Percentiles rank a stretch among this genome's conserved stretches.
Conservation (phyloP, 1,140 invertebrate genomes). For the Drosophila murphyi region DNA sequence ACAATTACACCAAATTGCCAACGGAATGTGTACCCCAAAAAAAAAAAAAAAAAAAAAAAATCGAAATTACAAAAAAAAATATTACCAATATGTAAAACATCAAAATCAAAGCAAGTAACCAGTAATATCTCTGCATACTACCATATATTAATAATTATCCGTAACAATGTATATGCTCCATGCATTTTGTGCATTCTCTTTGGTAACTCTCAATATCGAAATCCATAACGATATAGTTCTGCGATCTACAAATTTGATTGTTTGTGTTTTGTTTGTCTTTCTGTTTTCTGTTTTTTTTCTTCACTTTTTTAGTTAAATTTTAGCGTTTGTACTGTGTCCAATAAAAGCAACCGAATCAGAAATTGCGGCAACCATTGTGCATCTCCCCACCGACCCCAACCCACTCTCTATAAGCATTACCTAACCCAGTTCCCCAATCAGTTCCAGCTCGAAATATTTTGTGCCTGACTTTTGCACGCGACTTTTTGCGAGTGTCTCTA, state of each 20-base stretch:
- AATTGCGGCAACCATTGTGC: conserved; percentile 14
- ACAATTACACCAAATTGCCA: conserved; percentile 16
- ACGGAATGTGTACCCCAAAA: conserved; percentile 19
- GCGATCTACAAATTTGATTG: neutral
- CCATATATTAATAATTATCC: conserved; percentile 20
- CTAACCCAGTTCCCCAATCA: neutral
- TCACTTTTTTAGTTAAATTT: conserved; percentile 22
- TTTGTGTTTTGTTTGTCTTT: conserved; percentile 10
- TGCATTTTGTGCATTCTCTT: conserved; percentile 69
- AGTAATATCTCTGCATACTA: conserved; percentile 40
- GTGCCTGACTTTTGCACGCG: conserved; percentile 52
- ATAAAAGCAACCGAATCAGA: conserved; percentile 46
- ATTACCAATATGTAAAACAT: conserved; percentile 57
- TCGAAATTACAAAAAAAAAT: neutral
- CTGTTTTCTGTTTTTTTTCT: conserved; percentile 15
- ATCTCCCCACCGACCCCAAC: neutral
- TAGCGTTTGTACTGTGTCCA: conserved; percentile 39
- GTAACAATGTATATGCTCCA: conserved; percentile 43
- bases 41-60: conserved; percentile 6
- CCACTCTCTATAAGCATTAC: neutral
- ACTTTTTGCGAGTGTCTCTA: conserved; percentile 46
- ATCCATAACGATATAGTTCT: conserved; percentile 10
- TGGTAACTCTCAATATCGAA: conserved; percentile 26
- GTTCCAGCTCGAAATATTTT: conserved; percentile 45
- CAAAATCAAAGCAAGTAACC: conserved; percentile 72